Conservation (phyloP, 2,888 invertebrate genomes). For the Isoperla grammatica region DNA sequence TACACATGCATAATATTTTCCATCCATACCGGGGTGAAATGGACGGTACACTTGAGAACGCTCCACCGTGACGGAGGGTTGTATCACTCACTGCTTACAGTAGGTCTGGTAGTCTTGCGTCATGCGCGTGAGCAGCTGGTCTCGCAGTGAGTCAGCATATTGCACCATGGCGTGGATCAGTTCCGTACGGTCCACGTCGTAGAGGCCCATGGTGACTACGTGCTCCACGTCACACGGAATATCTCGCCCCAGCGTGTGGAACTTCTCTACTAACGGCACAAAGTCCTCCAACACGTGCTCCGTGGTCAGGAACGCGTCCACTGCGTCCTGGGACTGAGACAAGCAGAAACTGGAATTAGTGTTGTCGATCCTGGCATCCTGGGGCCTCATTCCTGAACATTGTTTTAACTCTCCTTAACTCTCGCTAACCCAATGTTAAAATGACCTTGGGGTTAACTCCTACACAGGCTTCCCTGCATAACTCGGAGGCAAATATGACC, state of each 20-base stretch:
- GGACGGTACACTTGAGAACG: too few relatives aligned
- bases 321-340: slow-evolving; percentile 52
- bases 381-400: too few relatives aligned
- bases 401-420: too few relatives aligned
- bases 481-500: too few relatives aligned
- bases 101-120: slow-evolving; percentile 71
- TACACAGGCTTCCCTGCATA: too few relatives aligned
- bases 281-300: slow-evolving; percentile 48
- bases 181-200: slow-evolving; percentile 74
- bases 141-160: slow-evolving; percentile 62
- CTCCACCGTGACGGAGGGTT: too few relatives aligned
- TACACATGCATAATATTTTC: too few relatives aligned
- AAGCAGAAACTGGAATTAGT: neutral
- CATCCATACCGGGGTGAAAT: too few relatives aligned
- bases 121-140: slow-evolving; percentile 66
- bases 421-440: too few relatives aligned
- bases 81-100: slow-evolving; percentile 65
- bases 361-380: too few relatives aligned
- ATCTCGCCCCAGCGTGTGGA: slow-evolving; percentile 46
- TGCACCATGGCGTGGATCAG: slow-evolving; percentile 65
- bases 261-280: slow-evolving; percentile 41
- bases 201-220: slow-evolving; percentile 73
- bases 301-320: slow-evolving; percentile 62
- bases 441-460: too few relatives aligned
- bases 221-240: slow-evolving; percentile 52